phyloP scores from a whole-genome alignment of 1,140 invertebrate species.

The Formica exsecta region DNA sequence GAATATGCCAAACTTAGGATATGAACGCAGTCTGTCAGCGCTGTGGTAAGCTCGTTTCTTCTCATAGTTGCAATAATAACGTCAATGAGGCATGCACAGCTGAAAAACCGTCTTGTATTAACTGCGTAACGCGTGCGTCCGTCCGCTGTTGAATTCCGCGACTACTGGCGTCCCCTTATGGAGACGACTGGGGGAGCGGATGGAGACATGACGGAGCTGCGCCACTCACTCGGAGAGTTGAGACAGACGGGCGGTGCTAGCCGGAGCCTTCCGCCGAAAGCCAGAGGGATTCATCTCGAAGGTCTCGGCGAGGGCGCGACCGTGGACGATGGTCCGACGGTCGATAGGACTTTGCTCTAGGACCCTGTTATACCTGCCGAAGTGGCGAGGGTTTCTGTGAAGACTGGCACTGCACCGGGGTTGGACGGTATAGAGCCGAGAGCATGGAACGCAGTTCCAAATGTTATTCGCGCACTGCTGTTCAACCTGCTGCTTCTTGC shows the following conservation, averaged over 20 bases:
- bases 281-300: conserved; percentile 30
- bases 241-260: neutral
- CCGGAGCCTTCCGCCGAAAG: neutral
- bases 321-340: no score
- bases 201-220: neutral
- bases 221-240: no score
- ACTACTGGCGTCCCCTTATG: conserved; percentile 16
- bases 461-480: no score
- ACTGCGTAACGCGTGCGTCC: no score
- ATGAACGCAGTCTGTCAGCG: no score
- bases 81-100: no score
- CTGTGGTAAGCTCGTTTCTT: no score
- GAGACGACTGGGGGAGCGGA: neutral
- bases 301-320: conserved; percentile 4
- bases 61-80: no score
- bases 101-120: no score
- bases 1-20: no score
- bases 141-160: conserved; percentile 8
- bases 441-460: neutral
- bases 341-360: conserved; percentile 26
- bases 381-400: neutral
- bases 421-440: conserved; percentile 28
- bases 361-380: neutral
- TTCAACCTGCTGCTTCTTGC: no score
- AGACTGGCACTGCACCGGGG: conserved; percentile 16